Conservation (phyloP, 64 coral and sea anemone genomes). For the Montipora capricornis region DNA sequence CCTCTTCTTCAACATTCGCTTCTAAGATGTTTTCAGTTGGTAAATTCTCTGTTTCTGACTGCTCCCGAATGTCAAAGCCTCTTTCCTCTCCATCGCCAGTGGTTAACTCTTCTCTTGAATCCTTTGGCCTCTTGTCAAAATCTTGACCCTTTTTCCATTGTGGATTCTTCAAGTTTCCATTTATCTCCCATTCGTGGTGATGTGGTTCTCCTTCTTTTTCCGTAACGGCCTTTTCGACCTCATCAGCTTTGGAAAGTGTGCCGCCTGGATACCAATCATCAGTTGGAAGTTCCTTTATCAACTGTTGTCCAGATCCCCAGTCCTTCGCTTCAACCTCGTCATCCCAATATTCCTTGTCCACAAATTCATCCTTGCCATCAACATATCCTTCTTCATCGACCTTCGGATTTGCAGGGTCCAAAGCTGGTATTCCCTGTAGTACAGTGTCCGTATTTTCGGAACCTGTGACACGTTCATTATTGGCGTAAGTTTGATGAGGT, state of each 20-base stretch:
- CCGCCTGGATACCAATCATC: background rate
- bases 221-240: background rate
- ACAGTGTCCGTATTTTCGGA: no score
- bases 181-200: background rate
- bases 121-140: background rate
- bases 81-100: background rate
- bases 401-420: background rate
- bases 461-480: no score
- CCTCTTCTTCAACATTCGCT: background rate
- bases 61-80: background rate
- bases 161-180: background rate
- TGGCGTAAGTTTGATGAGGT: no score
- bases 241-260: no score
- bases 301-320: background rate
- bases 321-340: background rate
- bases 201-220: background rate
- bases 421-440: no score
- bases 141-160: background rate
- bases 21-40: background rate
- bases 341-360: background rate
- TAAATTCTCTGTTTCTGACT: background rate
- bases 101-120: background rate
- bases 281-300: background rate
- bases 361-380: background rate
- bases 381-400: background rate